Percentiles rank a stretch among this genome's conserved stretches.
Conservation (phyloP, 1,140 invertebrate species). For the Rhynchophorus ferrugineus region DNA sequence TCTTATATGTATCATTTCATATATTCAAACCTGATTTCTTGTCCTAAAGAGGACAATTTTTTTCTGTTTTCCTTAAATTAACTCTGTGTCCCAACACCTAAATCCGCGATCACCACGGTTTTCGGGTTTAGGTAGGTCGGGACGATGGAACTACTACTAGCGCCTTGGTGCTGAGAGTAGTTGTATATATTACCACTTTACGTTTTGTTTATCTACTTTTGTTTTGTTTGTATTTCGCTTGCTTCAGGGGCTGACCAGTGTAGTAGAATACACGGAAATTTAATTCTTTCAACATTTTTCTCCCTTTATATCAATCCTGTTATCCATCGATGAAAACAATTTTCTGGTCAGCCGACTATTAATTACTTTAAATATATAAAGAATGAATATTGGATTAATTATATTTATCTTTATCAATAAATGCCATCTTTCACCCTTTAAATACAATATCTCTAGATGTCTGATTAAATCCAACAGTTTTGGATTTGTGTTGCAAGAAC, state of each 20-base stretch:
- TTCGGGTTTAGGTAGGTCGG: not conserved
- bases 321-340: not conserved
- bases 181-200: constrained; percentile 18
- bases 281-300: too few species aligned
- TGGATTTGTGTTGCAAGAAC: too few species aligned
- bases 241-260: constrained; percentile 16
- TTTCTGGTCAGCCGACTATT: not conserved
- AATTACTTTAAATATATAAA: not conserved
- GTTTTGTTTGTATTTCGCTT: constrained; percentile 12
- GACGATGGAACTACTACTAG: not conserved
- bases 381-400: not conserved
- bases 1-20: too few species aligned
- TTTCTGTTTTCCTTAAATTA: too few species aligned
- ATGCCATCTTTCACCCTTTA: too few species aligned
- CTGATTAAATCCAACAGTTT: too few species aligned
- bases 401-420: too few species aligned
- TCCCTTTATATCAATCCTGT: too few species aligned
- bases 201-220: constrained; percentile 5
- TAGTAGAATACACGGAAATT: not conserved
- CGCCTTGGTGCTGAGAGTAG: not conserved
- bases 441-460: too few species aligned
- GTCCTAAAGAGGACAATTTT: too few species aligned
- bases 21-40: too few species aligned
- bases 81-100: not conserved
- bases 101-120: not conserved